Conservation (phyloP, 2,888 invertebrate species). For the Piscicola geometra region DNA sequence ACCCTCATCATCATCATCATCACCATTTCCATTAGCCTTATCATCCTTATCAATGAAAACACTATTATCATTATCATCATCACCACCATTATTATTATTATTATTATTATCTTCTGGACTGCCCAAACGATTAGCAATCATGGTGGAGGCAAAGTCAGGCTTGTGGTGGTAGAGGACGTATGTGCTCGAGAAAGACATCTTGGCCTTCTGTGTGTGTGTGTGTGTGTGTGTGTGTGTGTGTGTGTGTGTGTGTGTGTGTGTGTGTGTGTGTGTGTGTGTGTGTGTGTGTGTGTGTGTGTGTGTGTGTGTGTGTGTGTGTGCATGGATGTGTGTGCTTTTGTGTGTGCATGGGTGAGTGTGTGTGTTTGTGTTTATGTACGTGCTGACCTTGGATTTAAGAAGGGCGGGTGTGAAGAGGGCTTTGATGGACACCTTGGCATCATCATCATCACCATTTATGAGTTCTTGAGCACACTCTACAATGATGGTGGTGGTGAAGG, state of each 20-base stretch:
- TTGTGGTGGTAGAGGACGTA: not conserved
- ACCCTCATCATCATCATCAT: constrained; percentile 11
- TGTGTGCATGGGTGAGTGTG: not conserved
- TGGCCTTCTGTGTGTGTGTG: not conserved
- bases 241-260: not conserved
- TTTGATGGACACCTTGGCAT: too few species aligned
- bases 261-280: not conserved
- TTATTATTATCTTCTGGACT: too few species aligned
- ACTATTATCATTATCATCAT: too few species aligned
- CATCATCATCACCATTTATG: too few species aligned
- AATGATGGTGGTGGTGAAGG: too few species aligned
- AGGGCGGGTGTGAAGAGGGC: too few species aligned
- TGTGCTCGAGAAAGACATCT: not conserved
- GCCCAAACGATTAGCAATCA: too few species aligned
- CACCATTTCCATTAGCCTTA: not conserved
- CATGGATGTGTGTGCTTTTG: not conserved
- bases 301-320: not conserved
- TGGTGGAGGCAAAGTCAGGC: too few species aligned
- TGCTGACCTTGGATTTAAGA: too few species aligned
- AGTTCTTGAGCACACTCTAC: too few species aligned
- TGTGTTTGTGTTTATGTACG: too few species aligned
- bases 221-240: not conserved
- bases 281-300: not conserved
- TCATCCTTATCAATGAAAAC: not conserved
- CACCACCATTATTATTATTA: too few species aligned